phyloP scores from a whole-genome alignment of 2,113 vertebrate species.

The Hystrix brachyura region DNA sequence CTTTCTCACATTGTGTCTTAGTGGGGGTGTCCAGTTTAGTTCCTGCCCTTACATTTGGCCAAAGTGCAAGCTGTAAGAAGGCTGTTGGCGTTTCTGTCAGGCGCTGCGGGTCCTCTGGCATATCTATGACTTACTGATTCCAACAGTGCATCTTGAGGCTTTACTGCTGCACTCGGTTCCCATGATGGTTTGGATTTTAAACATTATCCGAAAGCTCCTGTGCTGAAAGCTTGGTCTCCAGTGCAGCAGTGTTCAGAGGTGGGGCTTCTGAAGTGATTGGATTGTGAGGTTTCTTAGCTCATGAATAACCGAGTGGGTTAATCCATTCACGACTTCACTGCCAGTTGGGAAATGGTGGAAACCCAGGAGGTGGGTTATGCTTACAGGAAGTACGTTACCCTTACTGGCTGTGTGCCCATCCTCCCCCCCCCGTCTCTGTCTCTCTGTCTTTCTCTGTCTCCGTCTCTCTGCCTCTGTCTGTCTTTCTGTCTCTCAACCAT shows the following conservation, averaged over 20 bases:
- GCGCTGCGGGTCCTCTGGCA: not conserved
- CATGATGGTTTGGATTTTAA: not conserved
- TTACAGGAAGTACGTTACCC: not conserved
- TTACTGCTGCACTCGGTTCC: accelerated
- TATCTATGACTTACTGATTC: not conserved
- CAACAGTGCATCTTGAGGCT: not conserved
- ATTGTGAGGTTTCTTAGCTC: not conserved
- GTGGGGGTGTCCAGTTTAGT: too few species aligned
- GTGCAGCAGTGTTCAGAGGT: not conserved
- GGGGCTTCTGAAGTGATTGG: not conserved
- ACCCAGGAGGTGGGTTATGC: not conserved
- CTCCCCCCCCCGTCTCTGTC: not conserved
- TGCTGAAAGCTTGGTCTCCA: not conserved
- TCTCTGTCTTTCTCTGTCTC: not conserved
- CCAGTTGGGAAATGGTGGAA: too few species aligned
- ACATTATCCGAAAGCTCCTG: not conserved
- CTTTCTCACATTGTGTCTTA: not conserved
- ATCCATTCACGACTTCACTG: not conserved
- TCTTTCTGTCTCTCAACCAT: too few species aligned
- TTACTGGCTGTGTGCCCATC: not conserved
- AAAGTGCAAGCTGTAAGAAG: not conserved
- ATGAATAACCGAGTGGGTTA: not conserved
- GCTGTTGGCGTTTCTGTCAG: not conserved
- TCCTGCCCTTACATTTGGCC: not conserved
- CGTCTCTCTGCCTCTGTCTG: too few species aligned